Percentiles rank a stretch among this genome's conserved stretches.
These are phyloP conservation scores for Scalopus aquaticus DNA, from an alignment of 2,113 vertebrate genomes.

Conservation along the genomic window DNA sequence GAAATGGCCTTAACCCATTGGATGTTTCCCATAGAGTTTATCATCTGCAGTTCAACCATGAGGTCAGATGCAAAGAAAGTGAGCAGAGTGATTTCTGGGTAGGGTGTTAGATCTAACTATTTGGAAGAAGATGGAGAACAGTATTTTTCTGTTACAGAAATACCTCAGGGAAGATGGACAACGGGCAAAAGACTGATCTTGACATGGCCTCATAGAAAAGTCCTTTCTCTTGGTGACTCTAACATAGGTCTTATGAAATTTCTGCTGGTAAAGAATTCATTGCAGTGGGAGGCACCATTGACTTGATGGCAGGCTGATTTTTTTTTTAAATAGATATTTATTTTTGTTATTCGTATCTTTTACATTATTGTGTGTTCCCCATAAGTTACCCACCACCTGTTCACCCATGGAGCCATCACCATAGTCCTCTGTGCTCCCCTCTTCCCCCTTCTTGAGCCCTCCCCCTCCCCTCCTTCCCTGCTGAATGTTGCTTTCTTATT, in stretches of 20 bases:
- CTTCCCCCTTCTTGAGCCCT: no score
- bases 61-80: neutral
- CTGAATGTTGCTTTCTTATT: no score
- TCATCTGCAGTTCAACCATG: conserved; percentile 12
- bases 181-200: neutral
- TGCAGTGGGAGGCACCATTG: neutral
- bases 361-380: no score
- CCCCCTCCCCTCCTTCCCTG: no score
- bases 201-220: neutral
- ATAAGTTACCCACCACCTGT: no score
- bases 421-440: no score
- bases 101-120: neutral
- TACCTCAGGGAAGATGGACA: neutral
- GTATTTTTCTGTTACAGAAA: neutral
- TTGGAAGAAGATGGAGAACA: neutral
- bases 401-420: no score
- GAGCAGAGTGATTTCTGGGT: neutral
- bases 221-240: neutral
- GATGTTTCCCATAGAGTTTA: conserved; percentile 34
- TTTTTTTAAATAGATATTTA: no score
- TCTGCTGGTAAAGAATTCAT: neutral
- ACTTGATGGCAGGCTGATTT: neutral
- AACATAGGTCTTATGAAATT: neutral
- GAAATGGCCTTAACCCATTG: conserved; percentile 43
- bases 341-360: no score